These are phyloP conservation scores for Holothuria scabra DNA, from an alignment of 53 echinoderm and acorn worm genomes.

Conservation along the genomic window DNA sequence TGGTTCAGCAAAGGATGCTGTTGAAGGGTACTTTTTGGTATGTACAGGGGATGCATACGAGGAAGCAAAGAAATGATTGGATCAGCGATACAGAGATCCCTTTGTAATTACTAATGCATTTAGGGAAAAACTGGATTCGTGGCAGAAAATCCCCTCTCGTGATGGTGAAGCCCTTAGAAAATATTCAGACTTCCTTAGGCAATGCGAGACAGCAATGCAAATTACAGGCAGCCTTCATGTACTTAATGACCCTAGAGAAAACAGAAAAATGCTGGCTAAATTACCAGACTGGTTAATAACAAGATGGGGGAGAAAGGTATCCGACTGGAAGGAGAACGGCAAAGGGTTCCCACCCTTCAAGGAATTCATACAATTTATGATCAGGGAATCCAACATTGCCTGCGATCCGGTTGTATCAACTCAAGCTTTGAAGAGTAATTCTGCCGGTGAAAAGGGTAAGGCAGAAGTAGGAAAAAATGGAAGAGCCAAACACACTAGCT, in stretches of 20 bases:
- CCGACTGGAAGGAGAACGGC: background rate
- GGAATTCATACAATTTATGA: background rate
- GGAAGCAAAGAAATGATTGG: background rate
- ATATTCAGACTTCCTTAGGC: background rate
- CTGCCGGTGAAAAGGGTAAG: background rate
- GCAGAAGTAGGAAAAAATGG: background rate
- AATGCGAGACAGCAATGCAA: constrained; percentile 9
- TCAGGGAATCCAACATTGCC: background rate
- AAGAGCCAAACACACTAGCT: background rate
- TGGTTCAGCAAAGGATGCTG: background rate
- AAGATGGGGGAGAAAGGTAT: constrained; percentile 14
- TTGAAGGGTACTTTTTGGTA: constrained; percentile 19
- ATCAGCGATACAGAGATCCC: constrained; percentile 27
- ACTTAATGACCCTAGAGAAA: too few species aligned
- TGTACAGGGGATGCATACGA: background rate
- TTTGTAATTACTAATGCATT: too few species aligned
- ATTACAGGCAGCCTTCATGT: background rate
- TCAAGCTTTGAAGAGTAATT: background rate
- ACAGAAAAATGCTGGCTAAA: constrained; percentile 1
- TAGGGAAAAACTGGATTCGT: constrained; percentile 7
- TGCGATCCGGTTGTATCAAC: constrained; percentile 10
- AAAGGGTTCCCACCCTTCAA: constrained; percentile 20
- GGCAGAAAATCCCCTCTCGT: constrained; percentile 6
- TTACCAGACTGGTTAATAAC: constrained; percentile 12
- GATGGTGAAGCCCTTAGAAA: constrained; percentile 14